Base-by-base conservation (phyloP, 2,888 invertebrate species). In the Flabesymbios commensalis region DNA sequence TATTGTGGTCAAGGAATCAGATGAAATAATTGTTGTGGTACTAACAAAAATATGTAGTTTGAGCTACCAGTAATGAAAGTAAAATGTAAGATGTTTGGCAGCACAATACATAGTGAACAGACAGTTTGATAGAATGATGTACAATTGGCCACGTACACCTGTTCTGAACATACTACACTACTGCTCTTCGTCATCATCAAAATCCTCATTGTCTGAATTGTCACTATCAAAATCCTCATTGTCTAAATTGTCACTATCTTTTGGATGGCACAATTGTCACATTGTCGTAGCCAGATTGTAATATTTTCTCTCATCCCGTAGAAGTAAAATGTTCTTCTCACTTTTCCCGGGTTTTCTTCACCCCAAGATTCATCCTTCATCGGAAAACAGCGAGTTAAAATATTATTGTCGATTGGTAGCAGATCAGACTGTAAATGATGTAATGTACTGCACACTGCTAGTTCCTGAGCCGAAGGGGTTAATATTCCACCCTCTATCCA, bases 201-300 rank as follows among this genome's bases (percentile, higher is more conserved):
- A n/a, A n/a, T n/a, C n/a, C n/a, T n/a, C n/a, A n/a, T n/a, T n/a
- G n/a, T n/a, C n/a, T n/a, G n/a, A n/a, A n/a, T n/a, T n/a, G n/a
- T n/a, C n/a, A n/a, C n/a, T n/a, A n/a, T n/a, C n/a, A n/a, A n/a
- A n/a, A n/a, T n/a, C n/a, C n/a, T n/a, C n/a, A n/a, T n/a, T n/a
- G n/a, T n/a, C n/a, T n/a, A n/a, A n/a, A n/a, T n/a, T n/a, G n/a
- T 17, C 36, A 63, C 55, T 14, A 43, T 22, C 36, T 63, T 67
- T 24, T 52, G 60, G 1, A 56, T 51, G 10, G 48, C 54, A 54
- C 64, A 68, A 1, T 51, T 59, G 26, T 67, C 55, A 58, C 66
- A 68, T 24, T 33, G 39, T 39, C 3, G 17, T 3, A 68, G 33
- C 61, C 61, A 68, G 2, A 22, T 31, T 22, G 61, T 39, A 10